Evolutionary conservation across 2,113 vertebrate species (phyloP).

Genomic region (Ibidorhyncha struthersii): DNA sequence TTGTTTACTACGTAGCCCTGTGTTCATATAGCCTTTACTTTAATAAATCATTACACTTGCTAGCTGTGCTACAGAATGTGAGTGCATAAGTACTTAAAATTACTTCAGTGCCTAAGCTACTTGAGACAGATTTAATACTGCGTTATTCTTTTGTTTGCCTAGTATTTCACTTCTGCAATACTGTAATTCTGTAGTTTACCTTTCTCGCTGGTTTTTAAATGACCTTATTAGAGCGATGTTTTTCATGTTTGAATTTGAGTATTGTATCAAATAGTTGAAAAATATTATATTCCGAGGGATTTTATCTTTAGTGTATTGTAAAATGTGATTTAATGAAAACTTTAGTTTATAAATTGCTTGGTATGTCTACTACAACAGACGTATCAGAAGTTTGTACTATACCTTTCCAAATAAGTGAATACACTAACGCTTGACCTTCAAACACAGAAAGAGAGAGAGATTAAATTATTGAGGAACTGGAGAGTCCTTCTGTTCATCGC

Average conservation of each 20-base stretch:
- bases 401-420: constrained; percentile 32
- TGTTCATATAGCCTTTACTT: background rate
- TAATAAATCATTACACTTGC: background rate
- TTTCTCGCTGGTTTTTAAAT: background rate
- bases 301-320: background rate
- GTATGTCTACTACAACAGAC: background rate
- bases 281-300: background rate
- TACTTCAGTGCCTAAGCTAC: background rate
- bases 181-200: background rate
- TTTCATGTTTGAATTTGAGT: background rate
- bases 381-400: background rate
- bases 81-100: background rate
- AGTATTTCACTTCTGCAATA: background rate
- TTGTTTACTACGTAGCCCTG: background rate
- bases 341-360: background rate
- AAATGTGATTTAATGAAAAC: background rate
- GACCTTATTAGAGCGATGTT: background rate
- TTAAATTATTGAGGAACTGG: constrained; percentile 55
- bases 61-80: background rate
- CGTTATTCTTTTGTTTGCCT: background rate
- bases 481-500: constrained; percentile 57
- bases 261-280: background rate
- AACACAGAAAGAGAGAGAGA: background rate
- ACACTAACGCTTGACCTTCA: constrained; percentile 41
- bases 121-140: background rate